Conservation (phyloP, 2,888 invertebrate genomes). For the Zhuqinia jingwanae region DNA sequence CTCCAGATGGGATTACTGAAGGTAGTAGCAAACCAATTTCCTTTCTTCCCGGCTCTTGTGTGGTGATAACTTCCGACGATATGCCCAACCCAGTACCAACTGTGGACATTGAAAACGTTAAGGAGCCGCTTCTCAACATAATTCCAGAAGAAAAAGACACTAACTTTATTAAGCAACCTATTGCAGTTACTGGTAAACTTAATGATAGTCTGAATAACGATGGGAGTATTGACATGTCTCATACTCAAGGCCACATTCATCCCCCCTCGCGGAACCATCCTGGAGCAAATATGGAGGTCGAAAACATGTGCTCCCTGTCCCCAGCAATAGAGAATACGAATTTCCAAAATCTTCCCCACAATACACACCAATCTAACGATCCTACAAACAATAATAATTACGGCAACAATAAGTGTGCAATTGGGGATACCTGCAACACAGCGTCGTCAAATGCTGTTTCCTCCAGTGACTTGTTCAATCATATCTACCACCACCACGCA, state of each 20-base stretch:
- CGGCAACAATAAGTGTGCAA: background rate
- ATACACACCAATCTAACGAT: background rate
- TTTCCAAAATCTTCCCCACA: slow-evolving; percentile 8
- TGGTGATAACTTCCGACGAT: slow-evolving; percentile 37
- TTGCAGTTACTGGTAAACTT: slow-evolving; percentile 22
- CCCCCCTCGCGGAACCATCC: background rate
- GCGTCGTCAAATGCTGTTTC: slow-evolving; percentile 38
- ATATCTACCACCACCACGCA: slow-evolving; percentile 50
- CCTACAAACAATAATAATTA: slow-evolving; percentile 36
- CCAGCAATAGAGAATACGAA: slow-evolving; percentile 19
- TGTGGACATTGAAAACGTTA: slow-evolving; percentile 7
- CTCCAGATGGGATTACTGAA: slow-evolving; percentile 22
- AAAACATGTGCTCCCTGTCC: background rate
- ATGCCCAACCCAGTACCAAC: slow-evolving; percentile 15
- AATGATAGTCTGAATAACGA: slow-evolving; percentile 34
- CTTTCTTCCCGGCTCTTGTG: background rate
- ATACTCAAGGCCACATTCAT: slow-evolving; percentile 12
- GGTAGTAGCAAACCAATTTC: background rate
- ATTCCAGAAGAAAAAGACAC: slow-evolving; percentile 71
- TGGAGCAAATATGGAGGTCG: background rate
- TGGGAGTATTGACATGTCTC: slow-evolving; percentile 45
- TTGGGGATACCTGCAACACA: slow-evolving; percentile 15
- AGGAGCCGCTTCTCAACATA: slow-evolving; percentile 16
- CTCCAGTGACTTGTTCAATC: slow-evolving; percentile 44
- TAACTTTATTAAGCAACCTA: background rate